Conservation (phyloP, 2,113 vertebrate genomes). For the Brachypteracias leptosomus region DNA sequence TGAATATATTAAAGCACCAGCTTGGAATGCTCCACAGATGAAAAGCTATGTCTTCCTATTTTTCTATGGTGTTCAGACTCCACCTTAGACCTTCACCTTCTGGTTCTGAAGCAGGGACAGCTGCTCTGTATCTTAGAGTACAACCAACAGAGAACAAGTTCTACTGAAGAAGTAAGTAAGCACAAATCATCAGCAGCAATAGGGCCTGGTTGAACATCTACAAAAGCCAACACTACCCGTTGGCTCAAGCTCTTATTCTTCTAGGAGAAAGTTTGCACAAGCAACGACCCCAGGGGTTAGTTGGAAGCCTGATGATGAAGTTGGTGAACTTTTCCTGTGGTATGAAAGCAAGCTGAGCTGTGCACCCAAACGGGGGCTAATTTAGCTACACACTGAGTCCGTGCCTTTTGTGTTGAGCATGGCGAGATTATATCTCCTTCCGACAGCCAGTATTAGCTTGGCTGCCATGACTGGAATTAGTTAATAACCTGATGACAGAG, state of each 20-base stretch:
- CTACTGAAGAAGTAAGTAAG: background rate
- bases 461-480: background rate
- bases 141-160: background rate
- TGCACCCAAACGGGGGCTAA: rapidly evolving
- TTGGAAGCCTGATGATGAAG: background rate
- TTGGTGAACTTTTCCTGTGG: background rate
- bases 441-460: background rate
- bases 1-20: constrained; percentile 39
- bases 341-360: background rate
- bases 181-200: background rate
- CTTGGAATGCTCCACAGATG: background rate
- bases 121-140: background rate
- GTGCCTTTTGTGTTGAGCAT: background rate
- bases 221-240: rapidly evolving
- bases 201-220: rapidly evolving
- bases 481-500: constrained; percentile 22
- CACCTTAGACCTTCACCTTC: background rate
- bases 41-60: background rate
- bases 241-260: background rate
- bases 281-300: background rate
- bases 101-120: background rate
- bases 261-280: background rate
- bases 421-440: background rate
- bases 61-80: background rate
- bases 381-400: background rate